phyloP scores from a whole-genome alignment of 35 echinoderm and acorn worm genomes.

The Ptychodera flava region DNA sequence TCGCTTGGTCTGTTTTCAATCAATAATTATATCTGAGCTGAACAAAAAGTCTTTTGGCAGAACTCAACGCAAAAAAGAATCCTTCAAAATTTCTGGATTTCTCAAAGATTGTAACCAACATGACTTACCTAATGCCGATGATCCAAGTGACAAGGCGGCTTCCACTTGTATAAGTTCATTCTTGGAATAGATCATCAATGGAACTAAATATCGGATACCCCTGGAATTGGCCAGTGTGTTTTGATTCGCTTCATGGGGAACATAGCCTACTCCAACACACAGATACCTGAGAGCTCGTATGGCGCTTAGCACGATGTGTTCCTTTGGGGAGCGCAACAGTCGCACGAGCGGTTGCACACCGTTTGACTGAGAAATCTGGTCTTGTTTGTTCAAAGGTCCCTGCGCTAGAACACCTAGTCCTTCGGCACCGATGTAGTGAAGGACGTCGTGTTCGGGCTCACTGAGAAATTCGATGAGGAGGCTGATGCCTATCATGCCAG shows the following conservation, averaged over 20 bases:
- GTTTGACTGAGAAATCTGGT: constrained; percentile 77
- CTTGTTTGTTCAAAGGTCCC: constrained; percentile 84
- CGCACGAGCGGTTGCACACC: constrained; percentile 86
- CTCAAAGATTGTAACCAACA: no score
- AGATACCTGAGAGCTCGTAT: constrained; percentile 80
- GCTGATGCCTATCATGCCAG: constrained; percentile 83
- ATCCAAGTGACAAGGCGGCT: constrained; percentile 81
- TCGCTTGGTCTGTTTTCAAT: no score
- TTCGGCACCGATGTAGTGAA: constrained; percentile 94
- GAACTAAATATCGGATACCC: constrained; percentile 84
- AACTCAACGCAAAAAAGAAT: not conserved
- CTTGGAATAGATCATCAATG: constrained; percentile 91
- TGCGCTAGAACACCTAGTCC: constrained; percentile 80
- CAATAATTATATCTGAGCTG: not conserved
- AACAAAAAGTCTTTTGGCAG: not conserved
- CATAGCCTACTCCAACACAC: constrained; percentile 87
- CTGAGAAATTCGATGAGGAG: constrained; percentile 88
- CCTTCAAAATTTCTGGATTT: no score
- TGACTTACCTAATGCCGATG: constrained; percentile 85
- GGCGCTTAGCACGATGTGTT: constrained; percentile 87
- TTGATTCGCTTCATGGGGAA: constrained; percentile 82
- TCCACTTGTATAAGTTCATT: constrained; percentile 93
- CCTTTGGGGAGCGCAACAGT: constrained; percentile 80
- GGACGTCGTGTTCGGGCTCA: constrained; percentile 72
- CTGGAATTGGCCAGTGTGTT: constrained; percentile 55